A percentile compares a stretch with the other conserved stretches of the same genome.
Evolutionary conservation across 2,113 vertebrate species (phyloP).

Genomic region (Spermophilus dauricus): DNA sequence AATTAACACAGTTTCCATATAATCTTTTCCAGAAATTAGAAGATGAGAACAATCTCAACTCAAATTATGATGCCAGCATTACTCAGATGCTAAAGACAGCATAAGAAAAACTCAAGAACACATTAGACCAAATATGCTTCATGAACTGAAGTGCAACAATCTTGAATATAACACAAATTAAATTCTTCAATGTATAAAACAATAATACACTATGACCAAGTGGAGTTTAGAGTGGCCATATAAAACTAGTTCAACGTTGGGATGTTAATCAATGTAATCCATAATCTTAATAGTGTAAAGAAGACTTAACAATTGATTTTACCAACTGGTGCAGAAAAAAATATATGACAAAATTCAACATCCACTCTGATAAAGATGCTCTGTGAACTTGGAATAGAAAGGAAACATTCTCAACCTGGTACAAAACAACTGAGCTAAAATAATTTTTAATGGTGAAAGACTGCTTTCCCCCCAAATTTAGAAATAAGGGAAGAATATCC

Average conservation of each 20-base stretch:
- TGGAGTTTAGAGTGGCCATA: background rate
- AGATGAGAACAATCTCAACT: background rate
- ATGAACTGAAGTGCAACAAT: background rate
- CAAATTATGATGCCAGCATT: slow-evolving; percentile 2
- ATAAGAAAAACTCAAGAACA: too few relatives aligned
- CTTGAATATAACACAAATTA: background rate
- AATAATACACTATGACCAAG: background rate
- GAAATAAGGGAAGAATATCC: background rate
- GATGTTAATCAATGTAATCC: background rate
- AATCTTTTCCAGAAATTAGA: slow-evolving; percentile 43
- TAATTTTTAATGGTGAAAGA: background rate
- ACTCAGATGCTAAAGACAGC: too few relatives aligned
- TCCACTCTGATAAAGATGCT: background rate
- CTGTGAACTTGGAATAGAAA: background rate
- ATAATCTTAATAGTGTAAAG: background rate
- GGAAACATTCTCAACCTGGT: background rate
- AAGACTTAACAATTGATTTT: background rate
- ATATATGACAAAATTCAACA: background rate
- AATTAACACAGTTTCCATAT: background rate
- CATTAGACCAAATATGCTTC: background rate
- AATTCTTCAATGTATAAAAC: background rate
- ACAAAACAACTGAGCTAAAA: background rate
- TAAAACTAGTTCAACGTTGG: background rate
- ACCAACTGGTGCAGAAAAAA: background rate
- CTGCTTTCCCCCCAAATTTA: background rate